These are phyloP conservation scores for Zaprionus davidi DNA, from an alignment of 1,140 invertebrate species.

Conservation along the genomic window DNA sequence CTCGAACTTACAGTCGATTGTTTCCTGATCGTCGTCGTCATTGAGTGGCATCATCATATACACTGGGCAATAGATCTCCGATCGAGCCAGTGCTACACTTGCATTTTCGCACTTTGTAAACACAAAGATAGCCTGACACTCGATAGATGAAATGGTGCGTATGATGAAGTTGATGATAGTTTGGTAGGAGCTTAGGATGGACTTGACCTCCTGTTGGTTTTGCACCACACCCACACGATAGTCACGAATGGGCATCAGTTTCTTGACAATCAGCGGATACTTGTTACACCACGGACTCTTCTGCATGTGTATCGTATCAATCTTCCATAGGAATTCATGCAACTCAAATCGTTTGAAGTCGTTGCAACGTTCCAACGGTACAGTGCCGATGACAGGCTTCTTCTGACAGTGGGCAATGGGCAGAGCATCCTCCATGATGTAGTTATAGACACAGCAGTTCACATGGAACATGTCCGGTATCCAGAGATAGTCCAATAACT, in stretches of 20 bases:
- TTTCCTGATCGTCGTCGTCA: conserved; percentile 45
- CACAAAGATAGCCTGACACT: conserved; percentile 75
- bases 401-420: conserved; percentile 70
- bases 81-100: conserved; percentile 62
- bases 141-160: conserved; percentile 76
- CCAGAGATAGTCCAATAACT: conserved; percentile 76
- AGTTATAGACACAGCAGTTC: conserved; percentile 64
- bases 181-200: conserved; percentile 69
- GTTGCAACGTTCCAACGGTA: conserved; percentile 73
- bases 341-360: conserved; percentile 77
- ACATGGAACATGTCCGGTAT: conserved; percentile 76
- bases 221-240: conserved; percentile 67
- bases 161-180: conserved; percentile 78
- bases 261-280: conserved; percentile 80
- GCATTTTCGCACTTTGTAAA: conserved; percentile 67
- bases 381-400: conserved; percentile 74
- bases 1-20: conserved; percentile 59
- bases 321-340: conserved; percentile 74
- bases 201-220: conserved; percentile 55
- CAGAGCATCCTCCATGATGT: conserved; percentile 75
- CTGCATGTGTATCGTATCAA: conserved; percentile 78
- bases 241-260: conserved; percentile 72
- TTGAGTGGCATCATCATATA: conserved; percentile 64
- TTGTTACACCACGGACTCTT: conserved; percentile 81
- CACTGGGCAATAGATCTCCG: conserved; percentile 78